Percentiles rank a stretch among this genome's conserved stretches.
These are phyloP conservation scores for Apostichopus japonicus DNA, from an alignment of 35 echinoderm and acorn worm species.

Conservation along the genomic window DNA sequence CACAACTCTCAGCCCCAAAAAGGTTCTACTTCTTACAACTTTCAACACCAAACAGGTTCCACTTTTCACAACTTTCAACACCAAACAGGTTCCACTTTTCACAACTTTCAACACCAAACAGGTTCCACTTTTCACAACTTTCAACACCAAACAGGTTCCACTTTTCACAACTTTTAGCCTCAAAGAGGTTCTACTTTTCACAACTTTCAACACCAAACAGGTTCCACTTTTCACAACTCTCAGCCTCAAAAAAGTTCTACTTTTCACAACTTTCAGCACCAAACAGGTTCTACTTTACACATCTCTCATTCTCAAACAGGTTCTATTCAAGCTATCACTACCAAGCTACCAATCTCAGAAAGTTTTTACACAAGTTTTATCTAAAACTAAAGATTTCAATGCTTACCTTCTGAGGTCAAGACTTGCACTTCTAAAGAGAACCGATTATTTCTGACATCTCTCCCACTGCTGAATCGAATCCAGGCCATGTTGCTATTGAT, in stretches of 20 bases:
- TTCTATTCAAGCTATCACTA: neutral
- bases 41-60: no score
- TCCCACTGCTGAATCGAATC: conserved; percentile 44
- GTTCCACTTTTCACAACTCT: neutral
- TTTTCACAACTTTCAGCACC: neutral
- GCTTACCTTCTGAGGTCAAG: neutral
- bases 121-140: neutral
- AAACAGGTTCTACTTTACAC: neutral
- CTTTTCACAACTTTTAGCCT: neutral
- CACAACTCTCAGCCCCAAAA: no score
- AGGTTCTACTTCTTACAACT: no score
- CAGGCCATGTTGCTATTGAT: neutral
- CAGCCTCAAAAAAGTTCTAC: neutral
- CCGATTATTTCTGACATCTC: neutral
- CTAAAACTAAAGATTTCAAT: neutral
- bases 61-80: no score
- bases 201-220: neutral
- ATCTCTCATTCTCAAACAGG: neutral
- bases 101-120: no score
- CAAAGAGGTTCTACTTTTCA: neutral
- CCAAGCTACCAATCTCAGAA: neutral
- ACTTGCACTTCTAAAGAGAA: neutral
- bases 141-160: no score
- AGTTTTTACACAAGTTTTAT: neutral
- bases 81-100: no score